Conservation (phyloP, 2,113 vertebrate species). For the Holacanthus passer region DNA sequence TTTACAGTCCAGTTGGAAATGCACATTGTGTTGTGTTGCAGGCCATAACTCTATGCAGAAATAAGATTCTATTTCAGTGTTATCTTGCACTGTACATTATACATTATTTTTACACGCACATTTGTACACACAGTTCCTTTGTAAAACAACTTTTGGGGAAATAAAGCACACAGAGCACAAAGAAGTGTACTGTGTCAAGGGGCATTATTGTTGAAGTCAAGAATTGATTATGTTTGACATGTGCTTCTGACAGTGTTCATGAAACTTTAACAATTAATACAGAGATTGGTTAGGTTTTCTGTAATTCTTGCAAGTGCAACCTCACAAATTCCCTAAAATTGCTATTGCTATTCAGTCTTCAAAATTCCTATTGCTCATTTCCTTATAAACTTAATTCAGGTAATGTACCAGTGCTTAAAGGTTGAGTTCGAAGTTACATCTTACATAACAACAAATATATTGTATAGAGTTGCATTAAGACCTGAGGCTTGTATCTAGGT, state of each 20-base stretch:
- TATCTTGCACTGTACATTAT: background rate
- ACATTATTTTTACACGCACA: background rate
- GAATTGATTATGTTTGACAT: background rate
- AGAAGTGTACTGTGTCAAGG: background rate
- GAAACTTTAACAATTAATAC: background rate
- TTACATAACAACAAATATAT: background rate
- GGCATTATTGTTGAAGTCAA: slow-evolving; percentile 5
- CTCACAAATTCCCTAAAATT: background rate
- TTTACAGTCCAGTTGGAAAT: slow-evolving; percentile 9
- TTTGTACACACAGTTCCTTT: background rate
- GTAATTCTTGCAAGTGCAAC: background rate
- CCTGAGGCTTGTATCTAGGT: background rate
- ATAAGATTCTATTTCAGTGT: background rate
- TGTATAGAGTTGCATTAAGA: slow-evolving; percentile 5
- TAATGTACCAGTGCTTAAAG: background rate
- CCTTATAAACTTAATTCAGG: background rate
- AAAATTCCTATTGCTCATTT: background rate
- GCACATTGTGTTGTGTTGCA: slow-evolving; percentile 12
- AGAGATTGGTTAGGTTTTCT: background rate
- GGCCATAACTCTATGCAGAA: background rate
- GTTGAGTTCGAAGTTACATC: background rate
- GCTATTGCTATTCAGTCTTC: no score
- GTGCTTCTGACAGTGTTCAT: background rate
- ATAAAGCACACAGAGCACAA: background rate
- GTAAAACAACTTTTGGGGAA: background rate